Evolutionary conservation across 2,113 vertebrate species (phyloP).

Genomic region (Brachypteracias leptosomus): DNA sequence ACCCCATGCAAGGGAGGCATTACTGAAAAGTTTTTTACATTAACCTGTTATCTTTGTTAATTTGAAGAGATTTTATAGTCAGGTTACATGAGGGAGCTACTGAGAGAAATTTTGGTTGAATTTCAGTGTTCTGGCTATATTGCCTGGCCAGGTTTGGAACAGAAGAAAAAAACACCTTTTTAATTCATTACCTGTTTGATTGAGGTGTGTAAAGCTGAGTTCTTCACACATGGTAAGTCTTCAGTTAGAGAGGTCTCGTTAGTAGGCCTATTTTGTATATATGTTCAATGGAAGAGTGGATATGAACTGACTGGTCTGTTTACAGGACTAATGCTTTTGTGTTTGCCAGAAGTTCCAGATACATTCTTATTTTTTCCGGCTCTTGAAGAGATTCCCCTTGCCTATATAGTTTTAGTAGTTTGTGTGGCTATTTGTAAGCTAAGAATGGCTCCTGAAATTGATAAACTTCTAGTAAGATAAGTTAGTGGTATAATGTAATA

Average conservation of each 20-base stretch:
- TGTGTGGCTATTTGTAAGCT: neutral
- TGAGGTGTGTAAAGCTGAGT: neutral
- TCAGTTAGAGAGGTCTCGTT: neutral
- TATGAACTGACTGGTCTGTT: neutral
- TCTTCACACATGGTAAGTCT: neutral
- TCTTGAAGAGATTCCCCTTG: neutral
- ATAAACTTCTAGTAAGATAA: neutral
- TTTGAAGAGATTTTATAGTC: neutral
- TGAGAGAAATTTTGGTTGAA: neutral
- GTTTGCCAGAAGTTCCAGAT: neutral
- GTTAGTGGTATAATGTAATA: neutral
- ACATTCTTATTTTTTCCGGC: neutral
- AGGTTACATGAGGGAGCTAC: neutral
- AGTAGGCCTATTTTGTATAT: neutral
- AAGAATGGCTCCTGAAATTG: neutral
- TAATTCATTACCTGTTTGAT: neutral
- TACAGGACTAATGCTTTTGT: neutral
- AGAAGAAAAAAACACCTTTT: neutral
- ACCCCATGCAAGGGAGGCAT: fast-evolving
- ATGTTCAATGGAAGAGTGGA: neutral
- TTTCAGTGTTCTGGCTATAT: neutral
- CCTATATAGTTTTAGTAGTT: neutral
- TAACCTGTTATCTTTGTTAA: neutral
- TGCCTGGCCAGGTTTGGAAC: neutral
- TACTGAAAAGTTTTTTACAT: neutral